phyloP scores from a whole-genome alignment of 2,113 vertebrate species.

The Pholis gunnellus region DNA sequence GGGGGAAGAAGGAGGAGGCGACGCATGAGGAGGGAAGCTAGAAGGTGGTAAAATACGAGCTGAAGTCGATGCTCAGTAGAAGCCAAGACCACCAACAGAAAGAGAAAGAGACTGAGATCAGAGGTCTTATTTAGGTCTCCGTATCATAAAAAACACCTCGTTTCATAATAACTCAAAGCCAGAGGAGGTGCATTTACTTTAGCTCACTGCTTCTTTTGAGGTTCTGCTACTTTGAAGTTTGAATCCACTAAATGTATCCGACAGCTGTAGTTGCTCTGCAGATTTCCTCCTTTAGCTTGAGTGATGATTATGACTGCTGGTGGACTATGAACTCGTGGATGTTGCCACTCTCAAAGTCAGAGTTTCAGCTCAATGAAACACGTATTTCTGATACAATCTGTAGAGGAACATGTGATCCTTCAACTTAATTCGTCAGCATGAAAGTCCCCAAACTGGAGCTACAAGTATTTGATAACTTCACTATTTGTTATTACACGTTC shows the following conservation, averaged over 20 bases:
- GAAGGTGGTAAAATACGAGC: constrained; percentile 66
- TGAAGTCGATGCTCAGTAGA: constrained; percentile 21
- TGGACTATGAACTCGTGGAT: background rate
- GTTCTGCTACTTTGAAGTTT: background rate
- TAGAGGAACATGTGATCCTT: background rate
- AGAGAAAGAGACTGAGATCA: constrained; percentile 22
- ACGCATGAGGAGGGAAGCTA: constrained; percentile 26
- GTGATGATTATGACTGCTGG: background rate
- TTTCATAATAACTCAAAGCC: background rate
- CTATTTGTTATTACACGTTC: background rate
- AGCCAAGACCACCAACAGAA: constrained; percentile 72
- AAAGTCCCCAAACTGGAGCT: constrained; percentile 6
- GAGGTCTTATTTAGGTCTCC: constrained; percentile 16
- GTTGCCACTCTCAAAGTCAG: background rate
- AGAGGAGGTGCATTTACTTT: background rate
- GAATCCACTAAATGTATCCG: background rate
- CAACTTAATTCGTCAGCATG: background rate
- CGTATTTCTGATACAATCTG: background rate
- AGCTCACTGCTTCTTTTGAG: background rate
- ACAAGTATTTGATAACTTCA: background rate
- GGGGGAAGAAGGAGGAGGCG: background rate
- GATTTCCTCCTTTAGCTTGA: too few relatives aligned
- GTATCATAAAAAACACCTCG: background rate
- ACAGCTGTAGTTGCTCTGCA: background rate
- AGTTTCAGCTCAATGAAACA: background rate